Percentiles rank a stretch among this genome's conserved stretches.
These are phyloP conservation scores for Natrix natrix DNA, from an alignment of 2,797 vertebrate species.

Conservation along the genomic window DNA sequence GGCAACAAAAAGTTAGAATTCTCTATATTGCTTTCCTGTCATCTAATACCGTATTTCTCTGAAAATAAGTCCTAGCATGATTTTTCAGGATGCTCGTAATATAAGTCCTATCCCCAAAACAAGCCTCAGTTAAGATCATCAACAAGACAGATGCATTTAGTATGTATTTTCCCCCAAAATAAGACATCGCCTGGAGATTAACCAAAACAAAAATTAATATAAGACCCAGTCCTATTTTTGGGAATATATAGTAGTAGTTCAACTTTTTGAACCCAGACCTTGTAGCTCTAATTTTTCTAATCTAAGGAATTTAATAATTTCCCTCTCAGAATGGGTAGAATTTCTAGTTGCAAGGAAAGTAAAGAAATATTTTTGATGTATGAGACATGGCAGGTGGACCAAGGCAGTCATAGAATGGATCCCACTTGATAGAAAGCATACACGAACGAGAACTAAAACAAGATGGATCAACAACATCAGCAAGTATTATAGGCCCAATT, in stretches of 20 bases:
- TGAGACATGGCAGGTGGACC: background rate
- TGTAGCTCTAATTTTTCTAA: background rate
- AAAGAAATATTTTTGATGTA: background rate
- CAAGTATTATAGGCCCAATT: background rate
- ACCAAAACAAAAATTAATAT: background rate
- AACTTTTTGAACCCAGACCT: background rate
- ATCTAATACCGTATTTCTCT: background rate
- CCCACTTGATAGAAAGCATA: background rate
- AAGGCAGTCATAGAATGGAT: background rate
- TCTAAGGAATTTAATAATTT: background rate
- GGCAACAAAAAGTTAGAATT: background rate
- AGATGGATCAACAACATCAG: background rate
- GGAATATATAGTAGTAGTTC: too few relatives aligned
- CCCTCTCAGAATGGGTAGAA: background rate
- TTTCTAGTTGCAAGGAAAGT: background rate
- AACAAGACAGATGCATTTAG: background rate
- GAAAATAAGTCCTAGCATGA: background rate
- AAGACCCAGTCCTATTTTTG: background rate
- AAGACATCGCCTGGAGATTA: background rate
- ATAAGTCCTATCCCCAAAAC: background rate
- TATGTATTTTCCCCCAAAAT: fast-evolving
- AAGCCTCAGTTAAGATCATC: background rate
- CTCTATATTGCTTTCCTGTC: background rate
- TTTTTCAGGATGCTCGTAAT: background rate
- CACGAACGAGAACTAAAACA: background rate